These are phyloP conservation scores for Stramonita haemastoma DNA, from an alignment of 2,888 invertebrate species.

Conservation along the genomic window DNA sequence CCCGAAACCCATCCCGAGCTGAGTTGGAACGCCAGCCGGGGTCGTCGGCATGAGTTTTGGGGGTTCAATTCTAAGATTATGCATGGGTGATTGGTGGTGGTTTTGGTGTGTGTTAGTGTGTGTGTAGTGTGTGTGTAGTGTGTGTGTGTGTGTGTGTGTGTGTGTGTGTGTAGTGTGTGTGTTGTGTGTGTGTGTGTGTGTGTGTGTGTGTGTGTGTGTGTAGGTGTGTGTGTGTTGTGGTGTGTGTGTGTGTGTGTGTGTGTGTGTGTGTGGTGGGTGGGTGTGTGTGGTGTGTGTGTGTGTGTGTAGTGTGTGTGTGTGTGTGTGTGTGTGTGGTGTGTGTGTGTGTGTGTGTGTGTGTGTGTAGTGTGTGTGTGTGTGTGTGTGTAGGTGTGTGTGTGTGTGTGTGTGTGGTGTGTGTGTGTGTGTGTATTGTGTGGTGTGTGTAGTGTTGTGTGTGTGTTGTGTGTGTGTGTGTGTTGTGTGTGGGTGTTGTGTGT, in stretches of 20 bases:
- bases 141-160: not conserved
- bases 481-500: not conserved
- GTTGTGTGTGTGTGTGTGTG: no score
- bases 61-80: conserved; percentile 71
- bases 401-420: not conserved
- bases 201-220: not conserved
- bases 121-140: not conserved
- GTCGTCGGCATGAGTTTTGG: conserved; percentile 72
- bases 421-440: no score
- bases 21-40: conserved; percentile 61
- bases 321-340: not conserved
- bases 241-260: not conserved
- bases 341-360: not conserved
- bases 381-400: not conserved
- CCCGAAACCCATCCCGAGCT: conserved; percentile 72
- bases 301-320: no score
- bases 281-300: not conserved
- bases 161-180: no score
- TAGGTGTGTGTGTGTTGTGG: not conserved
- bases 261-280: not conserved
- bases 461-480: not conserved
- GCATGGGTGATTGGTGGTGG: conserved; percentile 59
- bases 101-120: not conserved
- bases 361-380: no score
- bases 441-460: no score